Percentiles rank a stretch among this genome's conserved stretches.
Evolutionary conservation across 2,888 invertebrate genomes (phyloP).

Genomic region (Drosophila fulvimacula): DNA sequence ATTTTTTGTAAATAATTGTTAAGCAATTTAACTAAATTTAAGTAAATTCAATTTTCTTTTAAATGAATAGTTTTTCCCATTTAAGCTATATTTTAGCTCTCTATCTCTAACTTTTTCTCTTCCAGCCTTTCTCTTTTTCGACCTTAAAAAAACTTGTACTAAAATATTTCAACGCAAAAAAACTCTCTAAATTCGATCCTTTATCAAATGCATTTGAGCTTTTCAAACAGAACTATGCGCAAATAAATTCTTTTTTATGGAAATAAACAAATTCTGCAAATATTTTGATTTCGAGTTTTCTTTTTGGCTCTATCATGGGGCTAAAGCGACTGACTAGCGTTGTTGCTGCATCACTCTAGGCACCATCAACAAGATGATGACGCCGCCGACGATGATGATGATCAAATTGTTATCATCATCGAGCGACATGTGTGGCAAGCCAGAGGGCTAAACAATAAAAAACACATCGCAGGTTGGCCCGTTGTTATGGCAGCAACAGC

Average conservation of each 20-base stretch:
- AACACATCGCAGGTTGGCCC: constrained; percentile 52
- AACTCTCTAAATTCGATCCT: not conserved
- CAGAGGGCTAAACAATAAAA: constrained; percentile 53
- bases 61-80: not conserved
- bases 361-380: constrained; percentile 11
- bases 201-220: constrained; percentile 5
- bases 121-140: not conserved
- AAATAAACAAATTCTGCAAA: constrained; percentile 6
- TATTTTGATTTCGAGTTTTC: constrained; percentile 22
- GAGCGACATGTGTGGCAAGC: constrained; percentile 37
- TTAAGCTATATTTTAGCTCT: not conserved
- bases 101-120: not conserved
- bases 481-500: constrained; percentile 51
- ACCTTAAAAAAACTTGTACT: not conserved
- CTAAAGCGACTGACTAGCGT: constrained; percentile 22
- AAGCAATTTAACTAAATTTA: not conserved
- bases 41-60: no score
- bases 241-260: not conserved
- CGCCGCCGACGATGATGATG: constrained; percentile 17
- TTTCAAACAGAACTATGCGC: not conserved
- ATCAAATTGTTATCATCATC: constrained; percentile 20
- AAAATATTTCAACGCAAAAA: not conserved
- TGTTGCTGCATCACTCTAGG: constrained; percentile 54
- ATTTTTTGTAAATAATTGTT: not conserved
- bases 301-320: constrained; percentile 27